Conservation (phyloP, 2,797 vertebrate genomes). For the Peromyscus nudipes region DNA sequence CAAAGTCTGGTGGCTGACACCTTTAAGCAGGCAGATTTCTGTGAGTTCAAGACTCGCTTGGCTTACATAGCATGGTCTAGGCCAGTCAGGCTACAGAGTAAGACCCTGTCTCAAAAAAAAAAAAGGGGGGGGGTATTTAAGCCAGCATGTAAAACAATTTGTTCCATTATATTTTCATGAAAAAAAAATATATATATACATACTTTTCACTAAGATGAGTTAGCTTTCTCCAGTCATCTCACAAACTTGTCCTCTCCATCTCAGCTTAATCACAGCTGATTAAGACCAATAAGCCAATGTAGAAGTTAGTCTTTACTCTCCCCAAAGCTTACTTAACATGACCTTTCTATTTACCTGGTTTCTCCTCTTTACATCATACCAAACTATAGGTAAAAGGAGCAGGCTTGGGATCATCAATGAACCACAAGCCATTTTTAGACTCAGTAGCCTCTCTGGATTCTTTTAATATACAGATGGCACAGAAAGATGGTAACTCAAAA, state of each 20-base stretch:
- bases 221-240: slow-evolving; percentile 42
- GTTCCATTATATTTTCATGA: not conserved
- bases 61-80: not conserved
- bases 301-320: slow-evolving; percentile 44
- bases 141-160: not conserved
- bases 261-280: slow-evolving; percentile 28
- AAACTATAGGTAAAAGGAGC: slow-evolving; percentile 14
- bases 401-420: not conserved
- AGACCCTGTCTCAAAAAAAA: not conserved
- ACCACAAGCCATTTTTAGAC: not conserved
- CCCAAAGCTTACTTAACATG: slow-evolving; percentile 6
- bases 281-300: not conserved
- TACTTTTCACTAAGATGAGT: slow-evolving; percentile 7
- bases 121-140: not conserved
- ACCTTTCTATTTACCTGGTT: slow-evolving; percentile 13
- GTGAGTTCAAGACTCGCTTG: not conserved
- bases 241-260: slow-evolving; percentile 21
- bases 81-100: not conserved
- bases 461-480: not conserved
- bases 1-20: not conserved
- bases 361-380: not conserved
- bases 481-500: slow-evolving; percentile 18
- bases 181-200: not conserved
- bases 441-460: not conserved
- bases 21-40: not conserved